Base-by-base conservation (phyloP, 2,113 vertebrate genomes). In the Fregata magnificens region DNA sequence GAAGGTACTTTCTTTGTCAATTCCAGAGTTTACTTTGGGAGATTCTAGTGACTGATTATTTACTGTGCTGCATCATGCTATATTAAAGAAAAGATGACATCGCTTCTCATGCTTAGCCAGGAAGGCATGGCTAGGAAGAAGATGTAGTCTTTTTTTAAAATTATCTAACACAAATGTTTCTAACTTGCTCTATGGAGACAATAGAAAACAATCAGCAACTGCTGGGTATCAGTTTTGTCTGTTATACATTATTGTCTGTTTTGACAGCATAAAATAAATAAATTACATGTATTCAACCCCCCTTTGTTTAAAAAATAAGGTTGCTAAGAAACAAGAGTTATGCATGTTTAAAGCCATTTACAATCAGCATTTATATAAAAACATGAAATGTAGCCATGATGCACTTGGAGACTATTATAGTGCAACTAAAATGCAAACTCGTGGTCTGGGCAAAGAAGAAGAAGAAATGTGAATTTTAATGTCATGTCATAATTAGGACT, bases 241-340 rank as follows among this genome's bases (percentile, higher is more conserved):
- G 86, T 95, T 92, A 67, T 28, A 87, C 20, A 38, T 88, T 67
- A 91, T 34, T 91, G 40, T 87, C 77, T 94, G 56, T 45, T 73
- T 67, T 95, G 94, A 91, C 95, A 92, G 55, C 52, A 52, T 78
- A 72, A 94, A 94, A 86, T 88, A 77, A 91, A 93, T 97, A 52
- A 66, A 71, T 86, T 90, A 61, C 7, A 79, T 34, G 55, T 62
- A 61, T 59, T 84, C 49, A 88, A 44, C 8, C 32, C 28, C 34
- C 18, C 19, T 86, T 92, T 86, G 84, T 94, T 96, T 93, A 58
- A 94, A 95, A 94, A 91, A 77, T 73, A 91, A 90, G 16, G 86
- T 95, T 95, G 87, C 97, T 91, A 97, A 82, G 91, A 85, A 91
- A 83, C 89, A 67, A 20, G 50, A 90, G 36, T 72, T 77, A 22